phyloP scores from a whole-genome alignment of 2,888 invertebrate species.

The Stenolophus ochropezus region DNA sequence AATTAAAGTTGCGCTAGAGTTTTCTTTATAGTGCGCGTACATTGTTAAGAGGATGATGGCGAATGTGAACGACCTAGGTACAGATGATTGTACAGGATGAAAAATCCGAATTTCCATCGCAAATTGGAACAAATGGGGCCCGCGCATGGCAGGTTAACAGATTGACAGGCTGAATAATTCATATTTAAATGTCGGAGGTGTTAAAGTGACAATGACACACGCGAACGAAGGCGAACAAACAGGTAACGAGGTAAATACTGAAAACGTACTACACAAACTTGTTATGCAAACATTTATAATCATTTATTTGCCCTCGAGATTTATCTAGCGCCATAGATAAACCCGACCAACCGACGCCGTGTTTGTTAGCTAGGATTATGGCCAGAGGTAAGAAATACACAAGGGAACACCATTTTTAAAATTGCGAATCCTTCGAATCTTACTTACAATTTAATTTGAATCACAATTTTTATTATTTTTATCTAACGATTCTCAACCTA shows the following conservation, averaged over 20 bases:
- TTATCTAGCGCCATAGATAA: conserved; percentile 40
- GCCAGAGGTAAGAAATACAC: no score
- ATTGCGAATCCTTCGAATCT: no score
- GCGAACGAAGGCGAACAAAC: conserved; percentile 31
- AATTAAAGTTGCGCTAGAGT: neutral
- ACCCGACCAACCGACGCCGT: conserved; percentile 10
- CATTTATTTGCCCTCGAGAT: conserved; percentile 47
- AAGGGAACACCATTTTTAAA: no score
- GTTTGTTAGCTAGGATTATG: neutral
- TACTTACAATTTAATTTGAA: no score
- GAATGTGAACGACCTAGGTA: neutral
- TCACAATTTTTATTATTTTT: no score
- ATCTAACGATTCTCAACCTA: no score
- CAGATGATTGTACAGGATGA: neutral
- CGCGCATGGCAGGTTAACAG: conserved; percentile 47
- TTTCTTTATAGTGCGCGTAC: neutral
- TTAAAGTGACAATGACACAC: conserved; percentile 53
- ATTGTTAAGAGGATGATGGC: neutral
- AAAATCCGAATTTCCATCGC: conserved; percentile 28
- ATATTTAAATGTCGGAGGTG: conserved; percentile 54
- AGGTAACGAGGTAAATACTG: conserved; percentile 46
- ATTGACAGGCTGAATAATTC: conserved; percentile 57
- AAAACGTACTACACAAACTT: conserved; percentile 46
- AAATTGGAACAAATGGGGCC: conserved; percentile 52
- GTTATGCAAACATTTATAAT: conserved; percentile 52